Conservation (phyloP, 2,888 invertebrate genomes). For the Agapetus fuscipes region DNA sequence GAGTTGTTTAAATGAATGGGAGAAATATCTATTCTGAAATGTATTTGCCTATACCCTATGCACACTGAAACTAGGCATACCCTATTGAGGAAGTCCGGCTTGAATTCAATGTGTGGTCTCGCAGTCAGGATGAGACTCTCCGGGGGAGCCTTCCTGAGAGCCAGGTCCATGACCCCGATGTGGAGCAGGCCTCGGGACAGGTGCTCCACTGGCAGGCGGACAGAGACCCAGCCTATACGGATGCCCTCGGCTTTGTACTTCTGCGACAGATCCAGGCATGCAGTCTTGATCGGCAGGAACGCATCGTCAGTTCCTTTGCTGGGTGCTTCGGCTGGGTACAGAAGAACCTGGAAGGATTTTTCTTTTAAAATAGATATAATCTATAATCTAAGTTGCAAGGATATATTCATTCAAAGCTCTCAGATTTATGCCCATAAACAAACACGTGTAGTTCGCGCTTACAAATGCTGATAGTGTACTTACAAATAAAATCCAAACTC, state of each 20-base stretch:
- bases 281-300: conserved; percentile 52
- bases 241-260: conserved; percentile 59
- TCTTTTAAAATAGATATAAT: too few species aligned
- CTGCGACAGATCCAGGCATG: conserved; percentile 50
- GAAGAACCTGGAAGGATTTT: conserved; percentile 41
- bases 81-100: conserved; percentile 81
- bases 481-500: too few species aligned
- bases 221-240: conserved; percentile 60
- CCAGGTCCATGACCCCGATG: conserved; percentile 57
- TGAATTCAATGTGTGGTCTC: conserved; percentile 58
- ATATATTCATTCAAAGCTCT: too few species aligned
- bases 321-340: conserved; percentile 52
- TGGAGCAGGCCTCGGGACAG: conserved; percentile 19
- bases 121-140: conserved; percentile 65
- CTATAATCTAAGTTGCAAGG: too few species aligned
- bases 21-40: too few species aligned
- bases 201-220: conserved; percentile 42
- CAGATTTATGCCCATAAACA: too few species aligned
- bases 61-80: too few species aligned
- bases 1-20: too few species aligned
- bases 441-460: too few species aligned
- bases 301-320: conserved; percentile 55
- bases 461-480: too few species aligned
- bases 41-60: too few species aligned
- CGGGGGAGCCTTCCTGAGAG: conserved; percentile 57